A percentile compares a stretch with the other conserved stretches of the same genome.
These are phyloP conservation scores for Drosophila rellima DNA, from an alignment of 2,888 invertebrate genomes.

Conservation along the genomic window DNA sequence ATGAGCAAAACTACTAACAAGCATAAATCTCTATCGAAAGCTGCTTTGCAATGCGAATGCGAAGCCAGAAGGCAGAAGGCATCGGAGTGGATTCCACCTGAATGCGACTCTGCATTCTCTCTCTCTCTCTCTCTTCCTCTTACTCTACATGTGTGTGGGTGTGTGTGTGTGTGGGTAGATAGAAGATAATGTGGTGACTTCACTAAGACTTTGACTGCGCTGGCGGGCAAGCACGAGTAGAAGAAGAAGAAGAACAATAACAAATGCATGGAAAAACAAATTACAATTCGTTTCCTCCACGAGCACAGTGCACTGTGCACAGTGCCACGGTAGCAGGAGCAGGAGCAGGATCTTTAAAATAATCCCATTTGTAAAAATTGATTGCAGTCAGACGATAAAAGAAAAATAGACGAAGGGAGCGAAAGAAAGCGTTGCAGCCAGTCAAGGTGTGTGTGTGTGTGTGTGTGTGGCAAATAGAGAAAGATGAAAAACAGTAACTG, in stretches of 20 bases:
- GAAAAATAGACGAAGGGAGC: constrained; percentile 24
- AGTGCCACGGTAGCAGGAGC: neutral
- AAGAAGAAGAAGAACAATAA: constrained; percentile 69
- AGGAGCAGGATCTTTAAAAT: constrained; percentile 62
- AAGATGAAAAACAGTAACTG: constrained; percentile 65
- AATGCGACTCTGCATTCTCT: constrained; percentile 13
- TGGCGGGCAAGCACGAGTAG: constrained; percentile 3
- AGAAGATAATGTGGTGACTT: constrained; percentile 75
- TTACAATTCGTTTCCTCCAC: constrained; percentile 70
- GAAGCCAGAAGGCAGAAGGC: constrained; percentile 31
- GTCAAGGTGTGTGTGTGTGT: neutral
- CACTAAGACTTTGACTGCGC: constrained; percentile 70
- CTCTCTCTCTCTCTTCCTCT: constrained; percentile 5
- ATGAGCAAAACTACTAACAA: constrained; percentile 82
- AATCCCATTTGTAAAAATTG: constrained; percentile 82
- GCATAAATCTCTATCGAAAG: constrained; percentile 81
- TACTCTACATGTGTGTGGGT: neutral
- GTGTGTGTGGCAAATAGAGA: constrained; percentile 24
- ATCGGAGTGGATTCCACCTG: constrained; percentile 34
- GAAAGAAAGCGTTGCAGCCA: constrained; percentile 6
- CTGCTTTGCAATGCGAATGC: constrained; percentile 75
- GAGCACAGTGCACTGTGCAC: constrained; percentile 22
- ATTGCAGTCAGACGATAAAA: constrained; percentile 81
- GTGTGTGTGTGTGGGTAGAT: constrained; percentile 51
- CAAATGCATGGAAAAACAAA: constrained; percentile 80